Conservation (phyloP, 2,113 vertebrate species). For the Actinemys pallida region DNA sequence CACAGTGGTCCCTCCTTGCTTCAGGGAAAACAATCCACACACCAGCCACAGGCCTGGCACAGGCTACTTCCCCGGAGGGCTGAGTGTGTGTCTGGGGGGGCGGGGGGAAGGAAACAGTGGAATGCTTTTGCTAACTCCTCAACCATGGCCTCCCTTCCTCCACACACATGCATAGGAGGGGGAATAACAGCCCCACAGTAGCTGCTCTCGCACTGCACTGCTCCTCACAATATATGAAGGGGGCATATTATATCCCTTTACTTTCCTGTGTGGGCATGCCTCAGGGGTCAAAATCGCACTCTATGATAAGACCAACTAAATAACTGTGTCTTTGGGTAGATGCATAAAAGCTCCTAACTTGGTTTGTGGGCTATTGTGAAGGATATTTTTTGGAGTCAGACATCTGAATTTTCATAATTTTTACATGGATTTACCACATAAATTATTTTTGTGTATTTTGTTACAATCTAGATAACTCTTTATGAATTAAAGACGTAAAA, state of each 20-base stretch:
- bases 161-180: not conserved
- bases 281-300: not conserved
- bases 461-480: not conserved
- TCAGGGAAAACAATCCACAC: not conserved
- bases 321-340: not conserved
- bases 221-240: not conserved
- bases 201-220: not conserved
- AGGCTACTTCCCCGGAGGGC: not conserved
- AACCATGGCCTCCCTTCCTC: not conserved
- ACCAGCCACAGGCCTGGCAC: not conserved
- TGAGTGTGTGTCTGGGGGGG: no score
- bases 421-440: not conserved
- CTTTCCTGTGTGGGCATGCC: not conserved
- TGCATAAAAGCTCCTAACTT: not conserved
- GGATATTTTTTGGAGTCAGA: not conserved
- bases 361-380: slow-evolving; percentile 1
- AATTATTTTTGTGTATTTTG: not conserved
- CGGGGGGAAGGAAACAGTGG: no score
- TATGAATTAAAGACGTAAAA: not conserved
- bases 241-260: not conserved
- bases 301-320: not conserved
- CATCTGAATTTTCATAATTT: not conserved
- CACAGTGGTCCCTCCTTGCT: not conserved
- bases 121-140: not conserved
- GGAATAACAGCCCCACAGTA: not conserved